Evolutionary conservation across 2,113 vertebrate species (phyloP).

Genomic region (Sinocyclocheilus anshuiensis): DNA sequence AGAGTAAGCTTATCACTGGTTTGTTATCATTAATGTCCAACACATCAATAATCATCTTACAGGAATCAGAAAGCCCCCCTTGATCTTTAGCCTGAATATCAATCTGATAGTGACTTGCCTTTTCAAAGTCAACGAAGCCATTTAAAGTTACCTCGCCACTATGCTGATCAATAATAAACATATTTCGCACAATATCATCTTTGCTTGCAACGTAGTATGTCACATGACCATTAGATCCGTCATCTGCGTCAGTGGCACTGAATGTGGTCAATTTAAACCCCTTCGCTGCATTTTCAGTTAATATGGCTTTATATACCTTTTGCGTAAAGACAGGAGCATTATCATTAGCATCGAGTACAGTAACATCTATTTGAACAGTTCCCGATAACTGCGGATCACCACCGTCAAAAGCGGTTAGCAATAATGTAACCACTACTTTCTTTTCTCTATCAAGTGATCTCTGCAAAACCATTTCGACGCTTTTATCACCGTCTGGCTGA

Average conservation of each 20-base stretch:
- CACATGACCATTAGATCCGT: constrained; percentile 74
- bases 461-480: constrained; percentile 65
- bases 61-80: constrained; percentile 55
- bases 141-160: constrained; percentile 57
- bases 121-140: constrained; percentile 61
- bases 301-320: constrained; percentile 65
- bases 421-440: constrained; percentile 49
- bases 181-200: constrained; percentile 39
- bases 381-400: constrained; percentile 65
- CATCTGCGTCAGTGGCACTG: constrained; percentile 77
- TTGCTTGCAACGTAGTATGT: constrained; percentile 72
- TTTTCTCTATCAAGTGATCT: constrained; percentile 66
- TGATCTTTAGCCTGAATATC: constrained; percentile 62
- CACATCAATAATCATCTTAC: constrained; percentile 61
- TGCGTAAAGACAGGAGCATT: constrained; percentile 72
- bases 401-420: constrained; percentile 65
- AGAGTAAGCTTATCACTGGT: constrained; percentile 66
- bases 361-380: constrained; percentile 60
- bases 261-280: constrained; percentile 66
- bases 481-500: constrained; percentile 53
- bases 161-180: constrained; percentile 73
- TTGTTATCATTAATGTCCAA: constrained; percentile 63
- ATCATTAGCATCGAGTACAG: constrained; percentile 60
- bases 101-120: constrained; percentile 51
- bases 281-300: constrained; percentile 68